Conservation (phyloP, 2,113 vertebrate genomes). For the Emydura subglobosa region DNA sequence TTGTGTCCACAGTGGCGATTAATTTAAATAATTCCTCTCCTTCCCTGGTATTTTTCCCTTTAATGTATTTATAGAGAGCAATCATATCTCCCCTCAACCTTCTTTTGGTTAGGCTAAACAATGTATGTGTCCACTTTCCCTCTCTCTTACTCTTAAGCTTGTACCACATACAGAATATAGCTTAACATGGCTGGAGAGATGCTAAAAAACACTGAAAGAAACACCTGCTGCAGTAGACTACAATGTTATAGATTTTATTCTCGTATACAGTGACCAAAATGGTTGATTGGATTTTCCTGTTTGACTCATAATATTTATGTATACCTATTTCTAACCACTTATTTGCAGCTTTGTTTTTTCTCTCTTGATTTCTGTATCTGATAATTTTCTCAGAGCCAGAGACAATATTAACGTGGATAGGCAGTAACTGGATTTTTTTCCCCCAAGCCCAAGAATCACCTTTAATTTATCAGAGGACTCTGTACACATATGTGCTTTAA, state of each 20-base stretch:
- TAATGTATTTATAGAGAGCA: too few relatives aligned
- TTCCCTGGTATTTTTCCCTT: too few relatives aligned
- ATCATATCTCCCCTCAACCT: too few relatives aligned
- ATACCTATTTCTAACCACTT: background rate
- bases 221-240: background rate
- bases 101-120: too few relatives aligned
- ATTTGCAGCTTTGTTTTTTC: background rate
- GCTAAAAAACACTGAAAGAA: background rate
- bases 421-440: background rate
- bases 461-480: background rate
- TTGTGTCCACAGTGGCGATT: too few relatives aligned
- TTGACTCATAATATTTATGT: background rate
- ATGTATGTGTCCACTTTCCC: background rate
- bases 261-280: background rate
- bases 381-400: background rate
- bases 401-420: background rate
- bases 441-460: background rate
- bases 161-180: background rate
- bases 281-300: background rate
- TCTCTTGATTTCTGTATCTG: background rate
- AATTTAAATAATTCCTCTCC: too few relatives aligned
- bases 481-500: background rate
- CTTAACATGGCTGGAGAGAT: background rate
- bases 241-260: background rate
- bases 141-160: background rate